These are phyloP conservation scores for Drosophila nr. perissopoda DNA, from an alignment of 2,888 invertebrate genomes.

Conservation along the genomic window DNA sequence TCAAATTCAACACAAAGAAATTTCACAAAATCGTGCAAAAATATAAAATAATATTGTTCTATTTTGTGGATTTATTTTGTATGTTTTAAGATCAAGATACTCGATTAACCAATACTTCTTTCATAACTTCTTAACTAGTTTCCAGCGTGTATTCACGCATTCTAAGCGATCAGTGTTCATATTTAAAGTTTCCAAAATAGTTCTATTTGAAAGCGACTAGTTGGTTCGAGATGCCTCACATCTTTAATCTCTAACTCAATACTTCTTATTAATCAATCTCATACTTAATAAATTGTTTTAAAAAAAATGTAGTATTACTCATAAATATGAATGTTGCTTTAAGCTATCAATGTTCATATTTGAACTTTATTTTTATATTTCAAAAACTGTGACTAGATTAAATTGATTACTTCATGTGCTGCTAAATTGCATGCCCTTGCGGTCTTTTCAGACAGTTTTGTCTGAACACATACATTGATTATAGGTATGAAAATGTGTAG, in stretches of 20 bases:
- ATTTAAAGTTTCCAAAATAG: background rate
- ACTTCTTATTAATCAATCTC: too few relatives aligned
- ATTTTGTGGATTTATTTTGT: background rate
- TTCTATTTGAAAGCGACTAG: background rate
- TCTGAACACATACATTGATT: background rate
- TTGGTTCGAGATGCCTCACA: background rate
- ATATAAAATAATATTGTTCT: background rate
- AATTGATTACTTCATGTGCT: background rate
- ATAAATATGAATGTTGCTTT: background rate
- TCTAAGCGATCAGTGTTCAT: background rate
- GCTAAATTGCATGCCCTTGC: background rate
- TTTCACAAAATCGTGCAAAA: background rate
- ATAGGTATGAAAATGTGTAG: background rate
- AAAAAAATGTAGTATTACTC: background rate
- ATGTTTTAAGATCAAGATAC: background rate
- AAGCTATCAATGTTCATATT: background rate
- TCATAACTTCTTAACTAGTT: slow-evolving; percentile 1
- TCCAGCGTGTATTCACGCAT: slow-evolving; percentile 16
- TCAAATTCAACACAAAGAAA: background rate
- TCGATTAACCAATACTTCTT: background rate
- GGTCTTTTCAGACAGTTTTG: background rate
- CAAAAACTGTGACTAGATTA: background rate
- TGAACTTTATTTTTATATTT: background rate
- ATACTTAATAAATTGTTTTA: background rate
- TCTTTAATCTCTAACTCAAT: background rate